Conservation (phyloP, 2,113 vertebrate species). For the Centropus bengalensis region DNA sequence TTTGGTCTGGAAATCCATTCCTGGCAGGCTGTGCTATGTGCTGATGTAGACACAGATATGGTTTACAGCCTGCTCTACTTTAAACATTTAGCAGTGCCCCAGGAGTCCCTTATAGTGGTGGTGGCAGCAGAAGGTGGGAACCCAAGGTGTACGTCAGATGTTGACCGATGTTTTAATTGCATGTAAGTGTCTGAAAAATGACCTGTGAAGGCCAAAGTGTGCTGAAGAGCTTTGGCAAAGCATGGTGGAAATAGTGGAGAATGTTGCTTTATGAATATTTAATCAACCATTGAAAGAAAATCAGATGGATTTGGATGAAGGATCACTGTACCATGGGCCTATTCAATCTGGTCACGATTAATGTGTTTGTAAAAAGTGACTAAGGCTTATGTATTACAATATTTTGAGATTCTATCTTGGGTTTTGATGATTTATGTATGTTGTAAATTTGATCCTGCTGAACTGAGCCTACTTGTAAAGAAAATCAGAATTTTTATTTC, state of each 20-base stretch:
- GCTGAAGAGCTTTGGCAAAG: neutral
- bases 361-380: slow-evolving; percentile 34
- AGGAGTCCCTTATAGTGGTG: neutral
- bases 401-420: slow-evolving; percentile 33
- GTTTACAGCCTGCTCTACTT: neutral
- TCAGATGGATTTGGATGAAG: neutral
- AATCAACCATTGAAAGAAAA: neutral
- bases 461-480: neutral
- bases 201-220: neutral
- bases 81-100: neutral
- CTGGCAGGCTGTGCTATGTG: neutral
- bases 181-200: neutral
- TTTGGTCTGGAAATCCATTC: neutral
- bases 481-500: slow-evolving; percentile 10
- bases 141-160: neutral
- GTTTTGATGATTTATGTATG: slow-evolving; percentile 32
- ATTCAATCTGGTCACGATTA: neutral
- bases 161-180: neutral
- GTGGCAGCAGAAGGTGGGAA: neutral
- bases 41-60: neutral
- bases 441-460: slow-evolving; percentile 32
- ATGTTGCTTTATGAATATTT: slow-evolving; percentile 17
- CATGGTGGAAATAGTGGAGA: neutral
- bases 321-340: neutral
- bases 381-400: neutral